phyloP scores from a whole-genome alignment of 2,888 invertebrate species.

The Siphonodentalium dalli region DNA sequence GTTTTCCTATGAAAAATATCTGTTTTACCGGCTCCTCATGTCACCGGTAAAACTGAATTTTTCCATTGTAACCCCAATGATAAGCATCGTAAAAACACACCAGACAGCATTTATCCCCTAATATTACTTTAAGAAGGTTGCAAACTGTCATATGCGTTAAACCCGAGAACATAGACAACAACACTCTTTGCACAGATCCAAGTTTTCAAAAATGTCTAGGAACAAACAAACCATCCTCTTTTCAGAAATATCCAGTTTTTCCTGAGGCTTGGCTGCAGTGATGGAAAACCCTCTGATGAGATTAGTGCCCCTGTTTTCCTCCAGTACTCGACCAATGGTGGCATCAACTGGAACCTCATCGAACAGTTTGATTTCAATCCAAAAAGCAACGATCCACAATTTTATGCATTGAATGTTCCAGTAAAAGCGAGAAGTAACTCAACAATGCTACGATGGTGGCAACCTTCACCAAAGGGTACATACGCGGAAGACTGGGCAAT shows the following conservation, averaged over 20 bases:
- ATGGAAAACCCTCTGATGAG: conserved; percentile 32
- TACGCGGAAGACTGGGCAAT: conserved; percentile 64
- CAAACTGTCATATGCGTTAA: no score
- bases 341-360: conserved; percentile 63
- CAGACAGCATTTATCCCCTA: no score
- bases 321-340: conserved; percentile 64
- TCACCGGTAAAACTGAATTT: no score
- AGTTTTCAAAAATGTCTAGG: not conserved
- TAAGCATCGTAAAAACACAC: no score
- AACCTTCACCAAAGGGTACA: conserved; percentile 56
- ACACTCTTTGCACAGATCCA: no score
- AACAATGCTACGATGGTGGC: conserved; percentile 62
- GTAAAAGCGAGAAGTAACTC: conserved; percentile 50
- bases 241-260: conserved; percentile 64
- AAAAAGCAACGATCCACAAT: conserved; percentile 44
- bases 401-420: conserved; percentile 59
- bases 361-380: conserved; percentile 61
- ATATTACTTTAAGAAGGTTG: no score
- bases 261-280: conserved; percentile 57
- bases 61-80: no score
- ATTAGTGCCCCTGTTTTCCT: conserved; percentile 59
- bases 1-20: no score
- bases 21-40: no score
- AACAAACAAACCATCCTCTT: no score
- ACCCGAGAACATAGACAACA: no score